phyloP scores from a whole-genome alignment of 2,113 vertebrate genomes.

The Halichoerus grypus region DNA sequence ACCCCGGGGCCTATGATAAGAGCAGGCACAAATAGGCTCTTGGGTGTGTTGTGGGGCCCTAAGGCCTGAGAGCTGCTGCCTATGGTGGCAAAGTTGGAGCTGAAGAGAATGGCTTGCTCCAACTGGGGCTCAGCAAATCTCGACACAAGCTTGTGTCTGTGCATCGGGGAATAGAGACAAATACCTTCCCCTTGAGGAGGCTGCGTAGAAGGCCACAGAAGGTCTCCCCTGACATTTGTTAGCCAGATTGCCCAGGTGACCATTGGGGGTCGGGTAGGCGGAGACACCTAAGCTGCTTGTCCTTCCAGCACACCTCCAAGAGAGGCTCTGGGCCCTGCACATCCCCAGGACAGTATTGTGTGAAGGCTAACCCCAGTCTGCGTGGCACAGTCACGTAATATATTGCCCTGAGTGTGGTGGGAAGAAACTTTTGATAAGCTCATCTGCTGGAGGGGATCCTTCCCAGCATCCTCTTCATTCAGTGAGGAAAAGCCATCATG shows the following conservation, averaged over 20 bases:
- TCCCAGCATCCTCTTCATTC: not conserved
- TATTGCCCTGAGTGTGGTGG: not conserved
- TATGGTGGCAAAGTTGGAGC: not conserved
- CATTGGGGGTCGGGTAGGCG: not conserved
- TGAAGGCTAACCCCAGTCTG: not conserved
- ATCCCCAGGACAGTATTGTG: not conserved
- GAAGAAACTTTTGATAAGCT: not conserved
- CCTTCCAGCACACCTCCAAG: not conserved
- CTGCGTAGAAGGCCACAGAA: not conserved
- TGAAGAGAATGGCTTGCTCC: not conserved
- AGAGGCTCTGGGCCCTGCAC: not conserved
- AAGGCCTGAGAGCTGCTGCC: not conserved
- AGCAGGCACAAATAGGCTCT: not conserved
- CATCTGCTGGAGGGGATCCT: not conserved
- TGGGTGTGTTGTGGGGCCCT: not conserved
- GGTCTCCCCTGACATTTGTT: not conserved
- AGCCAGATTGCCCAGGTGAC: not conserved
- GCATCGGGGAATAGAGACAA: rapidly evolving
- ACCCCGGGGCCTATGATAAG: not conserved
- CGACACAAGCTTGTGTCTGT: not conserved
- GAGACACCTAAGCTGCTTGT: not conserved
- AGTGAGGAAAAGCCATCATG: not conserved
- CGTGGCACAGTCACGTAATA: rapidly evolving
- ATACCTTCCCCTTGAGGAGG: not conserved
- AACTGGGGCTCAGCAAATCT: not conserved